Evolutionary conservation across 2,797 vertebrate genomes (phyloP), one percentile per base, ranked within the genome.

Genomic region (Cyclura pinguis): DNA sequence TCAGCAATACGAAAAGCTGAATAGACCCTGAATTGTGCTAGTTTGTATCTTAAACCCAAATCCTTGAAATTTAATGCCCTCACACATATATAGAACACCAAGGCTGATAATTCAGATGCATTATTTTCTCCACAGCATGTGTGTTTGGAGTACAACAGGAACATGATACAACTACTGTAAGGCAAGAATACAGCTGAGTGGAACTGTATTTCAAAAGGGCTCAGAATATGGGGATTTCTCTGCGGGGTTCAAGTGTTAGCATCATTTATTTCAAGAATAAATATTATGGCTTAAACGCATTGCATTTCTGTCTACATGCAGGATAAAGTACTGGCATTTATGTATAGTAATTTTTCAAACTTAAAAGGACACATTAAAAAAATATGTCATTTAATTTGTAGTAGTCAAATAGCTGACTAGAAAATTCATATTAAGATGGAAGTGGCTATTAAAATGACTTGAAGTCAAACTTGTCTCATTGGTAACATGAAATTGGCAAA

Each of bases 301-400:
- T 84, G 32, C 18, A 89, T 84, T 64, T 84, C n/a, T 74, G 2
- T 76, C 42, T 64, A 82, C n/a, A 12, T 1, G 1, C n/a, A 6
- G 52, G 29, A 74, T 85, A 90, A 93, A 29, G 76, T 82, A 88
- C 89, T 90, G 7, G 14, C 6, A 57, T 85, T 78, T 82, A 22
- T 52, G 16, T n/a, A 82, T 20, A 76, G 38, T 52, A 59, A 69
- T 59, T 55, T 93, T 93, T 90, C 73, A 84, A 27, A 73, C 27
- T 69, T 78, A 92, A 52, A 88, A 82, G 8, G 91, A 89, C 84
- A 20, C 10, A 77, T 74, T 93, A 57, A 72, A 76, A 89, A 52
- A 55, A 32, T 2, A 29, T 90, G 35, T 67, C 47, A 89, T 92
- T 94, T 92, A 83, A 77, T 91, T 92, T 86, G 64, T 80, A 52